Evolutionary conservation across 1,140 invertebrate genomes (phyloP).

Genomic region (Brachionus calyciflorus): DNA sequence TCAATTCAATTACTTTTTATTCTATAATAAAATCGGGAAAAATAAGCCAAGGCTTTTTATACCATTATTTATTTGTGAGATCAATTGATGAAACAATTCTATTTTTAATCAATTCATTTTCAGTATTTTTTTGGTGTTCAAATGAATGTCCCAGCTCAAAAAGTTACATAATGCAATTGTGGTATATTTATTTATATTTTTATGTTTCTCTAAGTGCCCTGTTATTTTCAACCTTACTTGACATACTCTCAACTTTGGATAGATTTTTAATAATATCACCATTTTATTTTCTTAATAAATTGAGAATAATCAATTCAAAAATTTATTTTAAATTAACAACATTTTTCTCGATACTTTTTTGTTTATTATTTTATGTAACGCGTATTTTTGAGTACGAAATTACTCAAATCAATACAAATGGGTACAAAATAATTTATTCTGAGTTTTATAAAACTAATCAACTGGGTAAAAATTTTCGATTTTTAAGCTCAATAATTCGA

Average conservation of each 20-base stretch:
- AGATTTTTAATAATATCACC: neutral
- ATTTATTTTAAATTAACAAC: neutral
- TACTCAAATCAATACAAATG: neutral
- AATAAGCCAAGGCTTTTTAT: neutral
- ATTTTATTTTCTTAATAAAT: neutral
- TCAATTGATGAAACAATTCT: constrained; percentile 9
- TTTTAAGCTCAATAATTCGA: neutral
- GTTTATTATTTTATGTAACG: neutral
- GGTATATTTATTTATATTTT: neutral
- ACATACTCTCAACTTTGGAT: neutral
- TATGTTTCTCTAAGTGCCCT: neutral
- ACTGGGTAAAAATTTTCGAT: neutral
- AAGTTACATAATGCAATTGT: constrained; percentile 26
- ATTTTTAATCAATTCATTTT: neutral
- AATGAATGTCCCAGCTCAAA: neutral
- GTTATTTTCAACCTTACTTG: neutral
- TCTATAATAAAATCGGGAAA: neutral
- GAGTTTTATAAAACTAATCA: neutral
- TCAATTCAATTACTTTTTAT: constrained; percentile 1
- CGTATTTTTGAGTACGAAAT: constrained; percentile 2
- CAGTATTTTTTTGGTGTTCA: neutral
- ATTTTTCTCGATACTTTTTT: neutral
- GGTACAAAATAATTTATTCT: neutral
- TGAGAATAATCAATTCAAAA: neutral
- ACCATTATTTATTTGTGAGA: neutral